Conservation (phyloP, 1,140 invertebrate genomes). For the Augochlora pura region DNA sequence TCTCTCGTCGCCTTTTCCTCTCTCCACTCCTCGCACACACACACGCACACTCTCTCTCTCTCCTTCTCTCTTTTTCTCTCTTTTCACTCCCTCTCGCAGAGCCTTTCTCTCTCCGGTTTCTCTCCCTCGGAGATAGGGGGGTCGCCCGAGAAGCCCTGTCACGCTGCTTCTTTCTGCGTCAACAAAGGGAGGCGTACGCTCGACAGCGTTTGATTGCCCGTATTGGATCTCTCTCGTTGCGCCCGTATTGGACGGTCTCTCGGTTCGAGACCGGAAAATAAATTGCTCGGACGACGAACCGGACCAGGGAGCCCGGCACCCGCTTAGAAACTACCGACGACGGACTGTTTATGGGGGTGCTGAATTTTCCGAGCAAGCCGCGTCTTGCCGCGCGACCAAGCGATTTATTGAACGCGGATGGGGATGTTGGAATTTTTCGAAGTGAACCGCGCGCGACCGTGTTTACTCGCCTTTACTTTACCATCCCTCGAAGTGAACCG, state of each 20-base stretch:
- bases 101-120: conserved; percentile 26
- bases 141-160: conserved; percentile 57
- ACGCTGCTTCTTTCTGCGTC: conserved; percentile 74
- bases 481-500: too few species aligned
- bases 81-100: too few species aligned
- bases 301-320: not conserved
- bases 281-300: conserved; percentile 9
- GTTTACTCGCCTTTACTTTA: too few species aligned
- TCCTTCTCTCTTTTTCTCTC: not conserved
- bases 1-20: conserved; percentile 5
- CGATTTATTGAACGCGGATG: not conserved
- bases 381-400: not conserved
- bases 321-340: not conserved
- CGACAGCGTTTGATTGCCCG: conserved; percentile 45
- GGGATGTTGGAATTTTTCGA: not conserved
- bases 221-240: conserved; percentile 11
- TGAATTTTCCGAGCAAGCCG: not conserved
- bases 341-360: not conserved
- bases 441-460: not conserved
- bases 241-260: conserved; percentile 23
- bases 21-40: conserved; percentile 20
- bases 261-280: conserved; percentile 17
- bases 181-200: conserved; percentile 66
- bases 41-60: conserved; percentile 23
- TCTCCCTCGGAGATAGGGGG: conserved; percentile 37